Conservation (phyloP, 2,113 vertebrate genomes). For the Nycticorax nycticorax region DNA sequence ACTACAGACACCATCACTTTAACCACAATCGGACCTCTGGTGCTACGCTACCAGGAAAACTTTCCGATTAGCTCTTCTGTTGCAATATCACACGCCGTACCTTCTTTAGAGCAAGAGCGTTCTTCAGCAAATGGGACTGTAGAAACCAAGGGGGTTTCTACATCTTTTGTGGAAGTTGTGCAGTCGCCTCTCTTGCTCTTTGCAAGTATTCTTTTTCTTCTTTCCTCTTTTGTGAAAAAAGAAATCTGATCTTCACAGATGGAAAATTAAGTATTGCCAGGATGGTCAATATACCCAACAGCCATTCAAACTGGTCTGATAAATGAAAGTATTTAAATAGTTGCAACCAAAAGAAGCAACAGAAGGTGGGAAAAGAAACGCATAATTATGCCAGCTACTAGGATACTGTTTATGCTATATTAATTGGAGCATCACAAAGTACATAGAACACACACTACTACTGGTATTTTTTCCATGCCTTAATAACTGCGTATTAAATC, state of each 20-base stretch:
- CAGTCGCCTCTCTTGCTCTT: not conserved
- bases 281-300: slow-evolving; percentile 55
- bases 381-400: slow-evolving; percentile 22
- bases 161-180: not conserved
- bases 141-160: not conserved
- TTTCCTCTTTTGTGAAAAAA: slow-evolving; percentile 13
- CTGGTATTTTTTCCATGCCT: not conserved
- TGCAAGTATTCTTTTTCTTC: not conserved
- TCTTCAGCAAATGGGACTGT: not conserved
- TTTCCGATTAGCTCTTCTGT: not conserved
- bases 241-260: slow-evolving; percentile 35
- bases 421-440: not conserved
- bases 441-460: slow-evolving; percentile 3
- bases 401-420: not conserved
- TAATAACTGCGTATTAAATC: not conserved
- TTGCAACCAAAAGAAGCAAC: slow-evolving; percentile 44
- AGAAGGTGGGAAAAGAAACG: slow-evolving; percentile 61
- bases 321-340: slow-evolving; percentile 61
- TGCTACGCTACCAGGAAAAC: not conserved
- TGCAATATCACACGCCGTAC: not conserved
- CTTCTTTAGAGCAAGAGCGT: not conserved
- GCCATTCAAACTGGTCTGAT: slow-evolving; percentile 56
- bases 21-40: not conserved
- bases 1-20: not conserved
- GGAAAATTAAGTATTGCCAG: slow-evolving; percentile 55